These are phyloP conservation scores for Drosophila nikananu DNA, from an alignment of 1,140 invertebrate species.

Conservation along the genomic window DNA sequence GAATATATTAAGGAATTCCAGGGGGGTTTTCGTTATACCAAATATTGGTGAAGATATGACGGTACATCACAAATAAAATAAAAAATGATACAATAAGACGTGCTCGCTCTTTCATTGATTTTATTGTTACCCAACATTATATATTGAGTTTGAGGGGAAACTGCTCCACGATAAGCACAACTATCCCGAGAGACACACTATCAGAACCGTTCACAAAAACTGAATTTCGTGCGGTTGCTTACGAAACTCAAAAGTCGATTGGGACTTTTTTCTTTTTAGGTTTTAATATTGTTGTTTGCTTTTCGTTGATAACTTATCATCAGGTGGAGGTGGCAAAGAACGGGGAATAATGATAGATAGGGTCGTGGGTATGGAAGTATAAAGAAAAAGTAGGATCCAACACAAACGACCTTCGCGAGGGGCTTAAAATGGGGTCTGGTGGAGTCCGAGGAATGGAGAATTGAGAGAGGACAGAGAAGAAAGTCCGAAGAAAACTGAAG, in stretches of 20 bases:
- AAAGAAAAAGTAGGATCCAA: constrained; percentile 13
- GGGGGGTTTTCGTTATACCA: neutral
- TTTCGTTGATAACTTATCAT: constrained; percentile 21
- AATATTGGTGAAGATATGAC: neutral
- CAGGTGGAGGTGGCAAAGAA: constrained; percentile 9
- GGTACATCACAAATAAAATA: neutral
- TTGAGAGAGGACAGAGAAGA: neutral
- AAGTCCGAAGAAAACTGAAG: constrained; percentile 13
- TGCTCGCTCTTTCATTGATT: neutral
- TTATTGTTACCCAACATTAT: constrained; percentile 2
- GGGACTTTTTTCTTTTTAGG: constrained; percentile 31
- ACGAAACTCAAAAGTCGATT: constrained; percentile 32
- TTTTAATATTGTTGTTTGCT: constrained; percentile 27
- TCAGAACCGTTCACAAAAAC: constrained; percentile 20
- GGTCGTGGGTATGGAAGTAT: neutral
- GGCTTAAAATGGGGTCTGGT: neutral
- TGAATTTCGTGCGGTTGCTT: constrained; percentile 18
- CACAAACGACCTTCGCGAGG: constrained; percentile 20
- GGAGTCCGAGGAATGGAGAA: neutral
- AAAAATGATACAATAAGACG: too few species aligned
- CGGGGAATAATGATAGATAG: constrained; percentile 28
- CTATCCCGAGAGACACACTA: constrained; percentile 7
- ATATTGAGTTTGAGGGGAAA: constrained; percentile 5
- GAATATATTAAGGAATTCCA: constrained; percentile 19
- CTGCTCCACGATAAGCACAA: constrained; percentile 21